Percentiles rank a stretch among this genome's conserved stretches.
phyloP scores from a whole-genome alignment of 2,113 vertebrate species.

The Chaenocephalus aceratus region DNA sequence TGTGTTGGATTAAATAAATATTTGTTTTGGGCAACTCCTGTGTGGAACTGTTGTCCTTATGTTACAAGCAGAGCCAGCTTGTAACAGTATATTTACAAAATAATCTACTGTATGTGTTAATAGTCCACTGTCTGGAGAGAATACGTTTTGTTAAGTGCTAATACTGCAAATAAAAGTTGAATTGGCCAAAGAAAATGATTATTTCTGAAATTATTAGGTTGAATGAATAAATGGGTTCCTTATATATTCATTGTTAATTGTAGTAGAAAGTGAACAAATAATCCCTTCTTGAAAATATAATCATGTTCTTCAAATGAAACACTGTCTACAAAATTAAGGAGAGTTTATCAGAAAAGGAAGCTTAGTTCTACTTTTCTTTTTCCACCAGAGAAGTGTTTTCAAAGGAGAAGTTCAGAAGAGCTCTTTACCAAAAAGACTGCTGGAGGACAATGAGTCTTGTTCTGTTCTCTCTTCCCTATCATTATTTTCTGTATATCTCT shows the following conservation, averaged over 20 bases:
- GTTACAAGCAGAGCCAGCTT: too few relatives aligned
- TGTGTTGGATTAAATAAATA: too few relatives aligned
- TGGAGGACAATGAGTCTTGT: constrained; percentile 9
- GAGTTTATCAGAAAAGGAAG: background rate
- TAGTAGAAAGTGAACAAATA: background rate
- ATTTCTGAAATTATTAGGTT: background rate
- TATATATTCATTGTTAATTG: background rate
- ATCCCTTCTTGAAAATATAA: background rate
- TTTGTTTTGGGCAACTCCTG: too few relatives aligned
- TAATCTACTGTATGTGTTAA: background rate
- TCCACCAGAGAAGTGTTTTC: background rate
- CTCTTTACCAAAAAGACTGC: background rate
- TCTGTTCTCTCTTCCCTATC: background rate
- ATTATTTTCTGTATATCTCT: background rate
- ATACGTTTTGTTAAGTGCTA: background rate
- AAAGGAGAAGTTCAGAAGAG: background rate
- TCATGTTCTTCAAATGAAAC: background rate
- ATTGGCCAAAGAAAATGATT: background rate
- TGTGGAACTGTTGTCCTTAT: too few relatives aligned
- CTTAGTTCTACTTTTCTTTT: background rate
- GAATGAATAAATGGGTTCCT: background rate
- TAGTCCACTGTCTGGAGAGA: background rate
- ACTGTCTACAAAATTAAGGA: background rate
- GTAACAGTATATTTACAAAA: too few relatives aligned
- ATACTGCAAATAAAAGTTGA: background rate